phyloP scores from a whole-genome alignment of 2,113 vertebrate genomes.

The Chaenogobius annularis region DNA sequence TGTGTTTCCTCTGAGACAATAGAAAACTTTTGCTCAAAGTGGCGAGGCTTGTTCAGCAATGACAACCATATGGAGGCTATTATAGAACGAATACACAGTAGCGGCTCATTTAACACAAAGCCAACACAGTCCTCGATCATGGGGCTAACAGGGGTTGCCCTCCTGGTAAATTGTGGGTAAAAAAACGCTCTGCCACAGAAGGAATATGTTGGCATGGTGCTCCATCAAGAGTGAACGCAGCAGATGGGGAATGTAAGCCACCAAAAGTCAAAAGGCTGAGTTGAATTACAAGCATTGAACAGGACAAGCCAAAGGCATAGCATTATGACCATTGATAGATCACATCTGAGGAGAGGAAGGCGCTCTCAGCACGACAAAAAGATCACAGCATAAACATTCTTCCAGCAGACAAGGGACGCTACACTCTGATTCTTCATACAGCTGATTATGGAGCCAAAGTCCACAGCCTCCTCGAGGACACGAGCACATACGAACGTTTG shows the following conservation, averaged over 20 bases:
- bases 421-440: too few relatives aligned
- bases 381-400: too few relatives aligned
- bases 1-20: slow-evolving; percentile 49
- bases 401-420: too few relatives aligned
- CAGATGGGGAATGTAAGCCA: slow-evolving; percentile 34
- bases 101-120: slow-evolving; percentile 68
- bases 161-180: slow-evolving; percentile 43
- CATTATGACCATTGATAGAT: neutral
- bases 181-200: slow-evolving; percentile 26
- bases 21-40: slow-evolving; percentile 43
- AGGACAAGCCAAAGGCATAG: neutral
- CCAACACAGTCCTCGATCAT: slow-evolving; percentile 66
- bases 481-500: too few relatives aligned
- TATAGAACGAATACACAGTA: slow-evolving; percentile 62
- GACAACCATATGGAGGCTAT: slow-evolving; percentile 70
- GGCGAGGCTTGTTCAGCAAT: slow-evolving; percentile 57
- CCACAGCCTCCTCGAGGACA: too few relatives aligned
- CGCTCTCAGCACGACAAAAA: too few relatives aligned
- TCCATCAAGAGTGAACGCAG: slow-evolving; percentile 41
- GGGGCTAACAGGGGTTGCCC: slow-evolving; percentile 60
- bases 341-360: too few relatives aligned
- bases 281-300: slow-evolving; percentile 16
- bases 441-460: too few relatives aligned
- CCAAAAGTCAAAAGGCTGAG: slow-evolving; percentile 14
- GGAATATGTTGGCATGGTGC: slow-evolving; percentile 28